Base-by-base conservation (phyloP, 2,797 vertebrate genomes). In the Buceros bicornis region DNA sequence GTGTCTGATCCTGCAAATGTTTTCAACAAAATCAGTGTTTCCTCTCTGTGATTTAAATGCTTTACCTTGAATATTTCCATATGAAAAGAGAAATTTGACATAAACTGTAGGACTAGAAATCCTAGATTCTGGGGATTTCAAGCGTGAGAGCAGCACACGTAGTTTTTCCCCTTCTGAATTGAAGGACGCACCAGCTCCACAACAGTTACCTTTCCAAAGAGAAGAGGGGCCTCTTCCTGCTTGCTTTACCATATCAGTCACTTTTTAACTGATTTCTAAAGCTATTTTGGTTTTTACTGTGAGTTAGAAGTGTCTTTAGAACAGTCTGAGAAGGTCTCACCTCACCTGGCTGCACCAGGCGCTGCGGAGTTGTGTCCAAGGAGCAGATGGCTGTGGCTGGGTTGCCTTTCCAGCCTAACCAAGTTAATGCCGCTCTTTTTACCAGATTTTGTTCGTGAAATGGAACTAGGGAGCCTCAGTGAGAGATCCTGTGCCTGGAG, bases 1-100 rank as follows among this genome's bases (percentile, higher is more conserved):
- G 35, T 47, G 61, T 53, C 47, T 22, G 62, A 31, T 37, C 57
- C 60, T 35, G 16, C 3, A 2, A 31, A 37, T 80, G 28, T 31
- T 87, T 85, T 83, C 61, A 45, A 28, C 37, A 62, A 65, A 81
- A 74, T 51, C 71, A 22, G 10, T 66, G 20, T 57, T 93, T 81
- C n/a, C 17, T 74, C 43, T 70, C 48, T 91, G 65, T 3, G 3
- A 35, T 87, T 84, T 57, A 66, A 43, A 33, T 60, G 17, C 51
- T 78, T 84, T 76, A 53, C 42, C 45, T 70, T 60, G 40, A 76
- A 20, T 50, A 84, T 79, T 94, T 93, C 72, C 69, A 66, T 60
- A 76, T 93, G 67, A 90, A 91, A 96, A 83, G 78, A 65, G 16
- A 77, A 80, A 50, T 29, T 17, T 60, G 77, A 77, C 33, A n/a